Base-by-base conservation (phyloP, 2,888 invertebrate species). In the Thecocarcelia acutangulata region DNA sequence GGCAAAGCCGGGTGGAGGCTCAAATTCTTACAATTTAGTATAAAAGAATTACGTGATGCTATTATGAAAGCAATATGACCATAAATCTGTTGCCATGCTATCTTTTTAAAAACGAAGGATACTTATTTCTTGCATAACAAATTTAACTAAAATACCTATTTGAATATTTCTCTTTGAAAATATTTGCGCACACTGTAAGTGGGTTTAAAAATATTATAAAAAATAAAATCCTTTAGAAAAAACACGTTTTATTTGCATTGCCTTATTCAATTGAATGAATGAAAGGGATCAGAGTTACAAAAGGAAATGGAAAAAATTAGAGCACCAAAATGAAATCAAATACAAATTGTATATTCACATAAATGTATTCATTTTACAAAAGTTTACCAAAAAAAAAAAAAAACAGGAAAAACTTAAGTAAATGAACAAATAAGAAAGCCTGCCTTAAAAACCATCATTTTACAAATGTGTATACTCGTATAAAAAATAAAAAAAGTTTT, bases 161-260 rank as follows among this genome's bases (percentile, higher is more conserved):
- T n/a, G n/a, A n/a, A n/a, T n/a, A n/a, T n/a, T n/a, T n/a, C n/a
- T n/a, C n/a, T n/a, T n/a, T 37, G 12, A 1, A 0, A 12, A n/a
- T 12, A 15, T 33, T 69, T 56, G 17, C 2, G 1, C 6, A 1
- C 61, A 73, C 63, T 73, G 73, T 73, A 37, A 21, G 6, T 21
- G n/a, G 9, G 11, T 3, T 61, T 15, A 9, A 9, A 59, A 9
- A 24, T 50, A 59, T 40, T 69, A 66, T 80, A 64, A 75, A 66
- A 75, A 58, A 75, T 37, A 44, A 28, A 28, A 75, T 37, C 24
- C 52, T 37, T 17, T 56, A 11, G 2, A 28, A 48, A 37, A 21
- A 61, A 37, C 52, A 72, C 54, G 54, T 76, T 73, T 52, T 81
- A 72, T 77, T 77, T 77, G 37, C 69, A 63, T 81, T 73, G 61